These are phyloP conservation scores for Anadara kagoshimensis DNA, from an alignment of 1,140 invertebrate genomes.

Conservation along the genomic window DNA sequence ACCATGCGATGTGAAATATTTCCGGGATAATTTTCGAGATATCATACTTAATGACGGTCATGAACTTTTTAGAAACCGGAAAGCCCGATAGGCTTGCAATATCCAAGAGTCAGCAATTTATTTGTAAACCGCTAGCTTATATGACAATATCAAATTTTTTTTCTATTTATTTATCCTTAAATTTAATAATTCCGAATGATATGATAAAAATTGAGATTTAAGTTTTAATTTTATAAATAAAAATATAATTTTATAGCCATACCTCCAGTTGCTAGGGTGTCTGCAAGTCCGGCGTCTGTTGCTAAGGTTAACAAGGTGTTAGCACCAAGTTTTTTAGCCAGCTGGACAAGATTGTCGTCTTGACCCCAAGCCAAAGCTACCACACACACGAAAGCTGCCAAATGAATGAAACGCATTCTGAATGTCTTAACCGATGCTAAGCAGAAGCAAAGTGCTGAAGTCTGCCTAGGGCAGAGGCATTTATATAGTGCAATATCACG, in stretches of 20 bases:
- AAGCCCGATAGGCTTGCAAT: neutral
- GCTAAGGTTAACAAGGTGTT: slow-evolving; percentile 43
- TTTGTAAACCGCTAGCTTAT: neutral
- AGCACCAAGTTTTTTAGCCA: slow-evolving; percentile 44
- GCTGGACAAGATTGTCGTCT: slow-evolving; percentile 33
- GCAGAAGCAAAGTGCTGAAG: too few species aligned
- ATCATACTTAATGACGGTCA: too few species aligned
- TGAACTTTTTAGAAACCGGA: too few species aligned
- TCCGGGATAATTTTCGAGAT: too few species aligned
- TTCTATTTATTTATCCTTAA: neutral
- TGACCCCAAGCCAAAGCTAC: too few species aligned
- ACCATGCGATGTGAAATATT: too few species aligned
- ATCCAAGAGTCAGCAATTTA: neutral
- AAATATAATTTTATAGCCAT: neutral
- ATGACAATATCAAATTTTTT: slow-evolving; percentile 2
- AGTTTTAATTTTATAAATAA: neutral
- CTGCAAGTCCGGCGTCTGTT: slow-evolving; percentile 42
- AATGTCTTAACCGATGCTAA: too few species aligned
- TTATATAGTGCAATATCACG: too few species aligned
- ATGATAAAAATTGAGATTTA: neutral
- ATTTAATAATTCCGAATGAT: neutral
- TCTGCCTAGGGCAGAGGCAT: too few species aligned
- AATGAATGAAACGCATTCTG: too few species aligned
- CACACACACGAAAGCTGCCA: too few species aligned
- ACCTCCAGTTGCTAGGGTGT: slow-evolving; percentile 42